Evolutionary conservation across 2,797 vertebrate species (phyloP), one percentile per base, ranked within the genome.

Genomic region (Sebastes ruberrimus): DNA sequence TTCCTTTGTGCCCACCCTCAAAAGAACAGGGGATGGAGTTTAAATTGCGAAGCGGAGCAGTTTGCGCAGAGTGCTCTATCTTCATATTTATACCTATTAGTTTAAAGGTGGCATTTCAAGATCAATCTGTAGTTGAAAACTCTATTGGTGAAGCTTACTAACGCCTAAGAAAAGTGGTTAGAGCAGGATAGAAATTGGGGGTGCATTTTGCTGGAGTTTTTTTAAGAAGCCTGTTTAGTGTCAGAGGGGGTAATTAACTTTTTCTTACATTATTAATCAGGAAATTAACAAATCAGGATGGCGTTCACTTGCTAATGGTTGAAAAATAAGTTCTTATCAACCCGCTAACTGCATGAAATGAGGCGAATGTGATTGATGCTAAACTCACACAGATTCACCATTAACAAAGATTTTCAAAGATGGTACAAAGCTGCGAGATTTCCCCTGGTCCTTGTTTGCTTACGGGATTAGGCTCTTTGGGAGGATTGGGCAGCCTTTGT

Each of bases 1-100:
- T 33, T 89, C 82, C 89, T 94, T 95, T 95, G 93, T 95, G 85
- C 82, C 23, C 46, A 4, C 79, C 76, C 88, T 93, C 88, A 92
- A 92, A 94, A 90, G 86, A 88, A 84, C 59, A 71, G 59, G 79
- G 80, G 78, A 82, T 83, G 18, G 83, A 73, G 74, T 83, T 79
- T 77, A 73, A 52, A 52, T 85, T 88, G 78, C 68, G 83, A 75
- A 85, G 73, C 78, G 83, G 49, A 76, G 52, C 75, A 64, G 38
- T 90, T 89, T 86, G 57, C 23, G 11, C 46, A 23, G 76, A 84
- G 70, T 75, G 72, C 73, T 82, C 74, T 78, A 57, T 91, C 78
- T 89, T 91, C 76, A 90, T 74, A 83, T 89, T 84, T 84, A 77
- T 64, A 42, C 71, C 52, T 84, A 27, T 69, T 68, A 32, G 83